phyloP scores from a whole-genome alignment of 2,113 vertebrate species.

The Procavia capensis region DNA sequence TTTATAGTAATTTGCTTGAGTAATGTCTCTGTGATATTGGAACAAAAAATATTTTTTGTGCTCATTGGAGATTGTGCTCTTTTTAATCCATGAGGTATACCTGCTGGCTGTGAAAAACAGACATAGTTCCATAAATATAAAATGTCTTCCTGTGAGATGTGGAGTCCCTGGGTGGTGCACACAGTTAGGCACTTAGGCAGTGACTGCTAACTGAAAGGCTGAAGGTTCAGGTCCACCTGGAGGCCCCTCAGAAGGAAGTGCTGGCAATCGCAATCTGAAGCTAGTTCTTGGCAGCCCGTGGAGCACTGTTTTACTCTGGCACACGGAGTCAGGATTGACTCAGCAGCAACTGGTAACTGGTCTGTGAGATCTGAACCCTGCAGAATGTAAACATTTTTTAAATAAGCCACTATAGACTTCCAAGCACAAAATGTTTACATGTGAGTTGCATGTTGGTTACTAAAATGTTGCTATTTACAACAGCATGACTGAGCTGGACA shows the following conservation, averaged over 20 bases:
- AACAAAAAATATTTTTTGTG: constrained; percentile 10
- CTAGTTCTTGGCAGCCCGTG: background rate
- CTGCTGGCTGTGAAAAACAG: constrained; percentile 27
- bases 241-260: background rate
- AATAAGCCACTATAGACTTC: background rate
- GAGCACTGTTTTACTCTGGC: background rate
- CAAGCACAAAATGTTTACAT: background rate
- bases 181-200: background rate
- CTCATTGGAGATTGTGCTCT: background rate
- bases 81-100: constrained; percentile 54
- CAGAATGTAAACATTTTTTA: constrained; percentile 1
- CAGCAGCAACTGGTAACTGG: background rate
- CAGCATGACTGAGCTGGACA: constrained; percentile 99
- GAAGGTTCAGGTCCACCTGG: background rate
- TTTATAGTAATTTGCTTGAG: background rate
- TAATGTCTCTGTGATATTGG: background rate
- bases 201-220: background rate
- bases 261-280: background rate
- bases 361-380: background rate
- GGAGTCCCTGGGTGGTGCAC: background rate
- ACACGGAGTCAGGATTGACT: background rate
- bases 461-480: constrained; percentile 81
- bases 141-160: background rate
- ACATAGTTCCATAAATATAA: constrained; percentile 19
- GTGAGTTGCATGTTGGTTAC: constrained; percentile 39